Base-by-base conservation (phyloP, 2,888 invertebrate species). In the Drosophila kuntzei region DNA sequence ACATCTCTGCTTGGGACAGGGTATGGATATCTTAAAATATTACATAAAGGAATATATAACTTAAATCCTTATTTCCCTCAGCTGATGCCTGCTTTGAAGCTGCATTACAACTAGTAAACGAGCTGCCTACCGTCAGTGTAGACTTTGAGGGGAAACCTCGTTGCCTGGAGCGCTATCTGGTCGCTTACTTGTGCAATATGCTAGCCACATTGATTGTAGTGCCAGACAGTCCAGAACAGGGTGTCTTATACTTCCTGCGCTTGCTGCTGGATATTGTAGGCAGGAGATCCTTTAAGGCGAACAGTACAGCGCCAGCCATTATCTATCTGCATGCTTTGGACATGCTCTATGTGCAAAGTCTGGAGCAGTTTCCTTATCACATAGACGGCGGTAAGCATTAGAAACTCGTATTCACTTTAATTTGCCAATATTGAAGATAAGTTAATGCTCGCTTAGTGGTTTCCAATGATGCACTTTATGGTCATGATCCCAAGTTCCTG, bases 31-130 rank as follows among this genome's bases (percentile, higher is more conserved):
- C 5, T 18, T 39, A 0, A 2, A 3, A 9, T 7, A 14, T 16
- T 6, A 0, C 34, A 5, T n/a, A 6, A 18, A 14, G 5, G 2
- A 6, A 32, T 46, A 0, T 9, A 22, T 34, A 12, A 53, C 7
- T 27, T 0, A 36, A 11, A 2, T 25, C n/a, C n/a, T 37, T 8
- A 1, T 76, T 71, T 71, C 79, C 93, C 93, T 86, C 89, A 97
- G 98, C 97, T 62, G 98, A 99, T 93, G 97, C 98, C 2, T 98
- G 98, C 91, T 96, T 98, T 85, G 98, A 98, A 92, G 97, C 97
- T 27, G 95, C 97, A 0, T 94, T 99, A 16, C 95, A 94, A 66
- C 93, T 97, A 50, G 94, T 98, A 73, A 94, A 95, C 0, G 97
- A 97, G 79, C 93, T 98, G 87, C 96, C 96, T 73, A 92, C 94